Conservation (phyloP, 1,140 invertebrate genomes). For the Penaeus vannamei region DNA sequence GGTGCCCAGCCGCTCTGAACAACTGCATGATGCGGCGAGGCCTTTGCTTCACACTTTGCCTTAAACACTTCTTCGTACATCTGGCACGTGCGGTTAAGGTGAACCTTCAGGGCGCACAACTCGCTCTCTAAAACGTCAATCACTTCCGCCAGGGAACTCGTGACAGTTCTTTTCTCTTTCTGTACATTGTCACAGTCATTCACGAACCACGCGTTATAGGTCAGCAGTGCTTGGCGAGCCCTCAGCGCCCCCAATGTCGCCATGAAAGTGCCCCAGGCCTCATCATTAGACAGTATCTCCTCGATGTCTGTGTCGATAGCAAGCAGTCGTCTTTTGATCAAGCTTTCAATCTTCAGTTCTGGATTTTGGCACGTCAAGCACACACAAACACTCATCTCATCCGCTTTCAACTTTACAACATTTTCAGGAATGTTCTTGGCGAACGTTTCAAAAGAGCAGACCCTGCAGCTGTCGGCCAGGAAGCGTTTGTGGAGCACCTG, state of each 20-base stretch:
- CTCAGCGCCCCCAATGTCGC: constrained; percentile 1
- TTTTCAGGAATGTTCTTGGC: constrained; percentile 10
- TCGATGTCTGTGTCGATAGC: constrained; percentile 31
- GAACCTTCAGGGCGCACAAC: neutral
- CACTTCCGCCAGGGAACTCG: constrained; percentile 26
- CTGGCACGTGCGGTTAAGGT: constrained; percentile 14
- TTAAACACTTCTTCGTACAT: constrained; percentile 27
- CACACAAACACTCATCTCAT: constrained; percentile 30
- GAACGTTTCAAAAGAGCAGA: constrained; percentile 34
- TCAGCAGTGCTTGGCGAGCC: neutral
- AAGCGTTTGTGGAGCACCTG: constrained; percentile 44
- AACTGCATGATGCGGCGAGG: constrained; percentile 27
- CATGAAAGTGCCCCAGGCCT: constrained; percentile 3
- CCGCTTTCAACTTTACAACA: constrained; percentile 23
- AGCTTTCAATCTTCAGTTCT: constrained; percentile 40
- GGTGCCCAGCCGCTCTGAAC: constrained; percentile 43
- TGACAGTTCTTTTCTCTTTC: constrained; percentile 13
- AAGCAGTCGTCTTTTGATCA: constrained; percentile 29
- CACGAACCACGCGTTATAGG: constrained; percentile 2
- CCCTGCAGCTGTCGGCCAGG: constrained; percentile 41
- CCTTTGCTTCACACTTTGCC: constrained; percentile 42
- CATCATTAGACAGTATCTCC: neutral
- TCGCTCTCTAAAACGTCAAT: constrained; percentile 8
- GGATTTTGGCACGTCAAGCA: constrained; percentile 46
- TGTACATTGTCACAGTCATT: too few species aligned